These are phyloP conservation scores for Chlorocebus sabaeus DNA, from an alignment of 2,113 vertebrate genomes.

Conservation along the genomic window DNA sequence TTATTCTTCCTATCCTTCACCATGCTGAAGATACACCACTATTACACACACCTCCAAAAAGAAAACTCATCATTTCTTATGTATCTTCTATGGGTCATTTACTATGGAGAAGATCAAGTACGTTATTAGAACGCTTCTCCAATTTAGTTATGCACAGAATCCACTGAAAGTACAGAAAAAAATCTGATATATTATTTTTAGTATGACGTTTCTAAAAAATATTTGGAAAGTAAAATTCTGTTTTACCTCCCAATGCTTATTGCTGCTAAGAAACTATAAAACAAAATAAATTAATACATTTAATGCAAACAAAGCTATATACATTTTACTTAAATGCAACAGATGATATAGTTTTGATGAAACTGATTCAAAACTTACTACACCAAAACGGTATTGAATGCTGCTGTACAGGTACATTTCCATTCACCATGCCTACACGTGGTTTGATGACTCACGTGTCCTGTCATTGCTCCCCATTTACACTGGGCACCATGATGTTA, in stretches of 20 bases:
- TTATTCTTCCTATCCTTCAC: not conserved
- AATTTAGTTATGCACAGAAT: not conserved
- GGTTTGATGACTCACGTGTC: fast-evolving
- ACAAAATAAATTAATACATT: not conserved
- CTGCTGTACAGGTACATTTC: fast-evolving
- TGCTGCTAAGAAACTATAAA: not conserved
- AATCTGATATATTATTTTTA: not conserved
- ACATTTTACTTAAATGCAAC: not conserved
- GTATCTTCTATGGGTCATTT: not conserved
- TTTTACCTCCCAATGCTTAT: not conserved
- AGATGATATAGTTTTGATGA: not conserved
- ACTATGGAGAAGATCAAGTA: not conserved
- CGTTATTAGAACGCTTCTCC: not conserved
- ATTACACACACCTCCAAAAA: not conserved
- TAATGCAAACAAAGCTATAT: not conserved
- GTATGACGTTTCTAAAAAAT: not conserved
- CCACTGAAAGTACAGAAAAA: not conserved
- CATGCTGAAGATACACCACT: not conserved
- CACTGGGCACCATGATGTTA: not conserved
- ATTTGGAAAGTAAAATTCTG: not conserved
- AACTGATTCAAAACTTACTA: not conserved
- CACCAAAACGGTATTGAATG: fast-evolving
- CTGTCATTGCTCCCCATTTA: too few species aligned
- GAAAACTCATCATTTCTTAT: not conserved
- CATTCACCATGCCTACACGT: fast-evolving